phyloP scores from a whole-genome alignment of 2,113 vertebrate genomes.

The Pantherophis guttatus region DNA sequence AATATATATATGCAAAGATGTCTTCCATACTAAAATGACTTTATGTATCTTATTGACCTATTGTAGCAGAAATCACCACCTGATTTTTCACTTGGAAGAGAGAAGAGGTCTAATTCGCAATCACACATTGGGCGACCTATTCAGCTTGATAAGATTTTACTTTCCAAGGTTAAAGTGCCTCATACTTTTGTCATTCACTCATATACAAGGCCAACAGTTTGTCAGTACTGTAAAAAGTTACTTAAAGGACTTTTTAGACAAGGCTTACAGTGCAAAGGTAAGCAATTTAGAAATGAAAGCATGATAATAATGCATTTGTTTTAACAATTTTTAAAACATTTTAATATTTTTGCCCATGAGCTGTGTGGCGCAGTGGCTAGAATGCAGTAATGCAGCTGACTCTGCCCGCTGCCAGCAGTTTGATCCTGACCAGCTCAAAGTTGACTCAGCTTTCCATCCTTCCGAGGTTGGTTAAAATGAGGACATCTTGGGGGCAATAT shows the following conservation, averaged over 20 bases:
- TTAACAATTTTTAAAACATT: not conserved
- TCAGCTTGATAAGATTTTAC: conserved; percentile 90
- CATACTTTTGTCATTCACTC: conserved; percentile 97
- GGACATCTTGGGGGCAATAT: not conserved
- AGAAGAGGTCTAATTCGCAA: conserved; percentile 90
- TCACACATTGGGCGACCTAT: conserved; percentile 92
- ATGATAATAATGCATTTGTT: not conserved
- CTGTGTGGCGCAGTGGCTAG: not conserved
- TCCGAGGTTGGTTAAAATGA: not conserved
- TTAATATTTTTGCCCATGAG: not conserved
- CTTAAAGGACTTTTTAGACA: conserved; percentile 82
- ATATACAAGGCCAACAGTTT: conserved; percentile 93
- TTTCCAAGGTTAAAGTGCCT: conserved; percentile 96
- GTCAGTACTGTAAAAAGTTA: conserved; percentile 97
- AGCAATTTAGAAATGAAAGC: conserved; percentile 2
- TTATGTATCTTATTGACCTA: not conserved
- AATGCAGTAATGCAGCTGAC: not conserved
- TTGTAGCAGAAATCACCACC: conserved; percentile 83
- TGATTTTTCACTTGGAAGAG: conserved; percentile 81
- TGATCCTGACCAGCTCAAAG: not conserved
- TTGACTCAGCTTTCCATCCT: not conserved
- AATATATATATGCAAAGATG: not conserved
- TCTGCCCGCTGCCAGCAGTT: not conserved
- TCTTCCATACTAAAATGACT: not conserved
- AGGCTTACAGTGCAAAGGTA: conserved; percentile 83